Conservation (phyloP, 23 tunicate species). For the Oikopleura albicans region DNA sequence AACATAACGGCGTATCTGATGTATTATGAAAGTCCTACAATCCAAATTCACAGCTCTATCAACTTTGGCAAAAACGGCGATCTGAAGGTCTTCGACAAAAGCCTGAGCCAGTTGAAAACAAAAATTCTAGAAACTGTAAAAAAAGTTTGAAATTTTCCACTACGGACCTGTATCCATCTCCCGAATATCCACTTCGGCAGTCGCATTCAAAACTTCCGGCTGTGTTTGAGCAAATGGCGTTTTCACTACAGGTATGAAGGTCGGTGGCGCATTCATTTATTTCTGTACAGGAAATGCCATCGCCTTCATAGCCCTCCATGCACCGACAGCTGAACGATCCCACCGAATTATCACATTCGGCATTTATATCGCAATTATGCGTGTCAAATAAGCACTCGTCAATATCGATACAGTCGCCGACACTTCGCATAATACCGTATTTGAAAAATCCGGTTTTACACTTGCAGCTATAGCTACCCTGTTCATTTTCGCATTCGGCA, state of each 20-base stretch:
- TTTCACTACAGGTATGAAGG: neutral
- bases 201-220: neutral
- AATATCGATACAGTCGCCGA: slow-evolving; percentile 10
- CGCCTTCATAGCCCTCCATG: neutral
- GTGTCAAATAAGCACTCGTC: slow-evolving; percentile 3
- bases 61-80: too few species aligned
- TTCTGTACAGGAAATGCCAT: neutral
- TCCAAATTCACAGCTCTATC: too few species aligned
- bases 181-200: neutral
- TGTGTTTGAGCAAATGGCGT: neutral
- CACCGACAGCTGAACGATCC: neutral
- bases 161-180: too few species aligned
- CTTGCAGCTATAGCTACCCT: slow-evolving; percentile 12
- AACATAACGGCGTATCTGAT: too few species aligned
- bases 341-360: neutral
- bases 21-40: too few species aligned
- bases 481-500: slow-evolving; percentile 2
- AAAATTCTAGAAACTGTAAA: too few species aligned
- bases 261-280: neutral
- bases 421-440: slow-evolving; percentile 19
- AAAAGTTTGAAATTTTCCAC: too few species aligned
- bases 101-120: too few species aligned
- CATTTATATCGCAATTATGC: slow-evolving; percentile 13
- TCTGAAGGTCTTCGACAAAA: too few species aligned
- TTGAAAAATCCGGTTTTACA: slow-evolving; percentile 19